Conservation (phyloP, 2,888 invertebrate genomes). For the Drosophila cognata region DNA sequence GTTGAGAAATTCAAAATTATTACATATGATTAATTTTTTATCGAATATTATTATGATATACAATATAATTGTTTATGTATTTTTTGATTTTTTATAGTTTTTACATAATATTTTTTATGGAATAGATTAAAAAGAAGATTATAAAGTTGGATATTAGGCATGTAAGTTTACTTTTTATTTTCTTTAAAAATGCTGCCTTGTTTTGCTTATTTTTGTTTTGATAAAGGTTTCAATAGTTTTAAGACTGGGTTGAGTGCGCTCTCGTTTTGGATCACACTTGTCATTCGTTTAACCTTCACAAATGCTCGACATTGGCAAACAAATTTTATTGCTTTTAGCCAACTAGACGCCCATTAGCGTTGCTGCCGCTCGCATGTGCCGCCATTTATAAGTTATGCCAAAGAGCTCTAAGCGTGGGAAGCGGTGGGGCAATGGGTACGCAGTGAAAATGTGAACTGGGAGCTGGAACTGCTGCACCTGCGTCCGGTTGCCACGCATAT, state of each 20-base stretch:
- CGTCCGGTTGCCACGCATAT: conserved; percentile 71
- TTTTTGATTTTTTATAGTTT: background rate
- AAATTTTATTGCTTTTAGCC: conserved; percentile 56
- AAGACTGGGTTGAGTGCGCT: conserved; percentile 8
- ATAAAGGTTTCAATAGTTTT: conserved; percentile 33
- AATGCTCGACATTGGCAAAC: conserved; percentile 33
- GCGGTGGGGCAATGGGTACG: conserved; percentile 5
- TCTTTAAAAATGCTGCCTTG: background rate
- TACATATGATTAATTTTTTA: background rate
- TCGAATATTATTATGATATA: background rate
- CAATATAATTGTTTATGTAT: too few relatives aligned
- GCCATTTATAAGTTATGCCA: conserved; percentile 56
- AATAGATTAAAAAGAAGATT: background rate
- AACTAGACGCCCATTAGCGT: conserved; percentile 44
- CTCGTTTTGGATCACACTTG: background rate
- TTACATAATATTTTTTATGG: background rate
- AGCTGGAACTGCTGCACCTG: conserved; percentile 57
- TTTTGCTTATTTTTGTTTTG: conserved; percentile 17
- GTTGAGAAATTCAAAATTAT: background rate
- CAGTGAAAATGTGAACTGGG: conserved; percentile 14
- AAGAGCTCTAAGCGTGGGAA: conserved; percentile 11
- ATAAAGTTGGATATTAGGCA: background rate
- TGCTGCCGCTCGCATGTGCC: conserved; percentile 30
- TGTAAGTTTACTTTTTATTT: background rate
- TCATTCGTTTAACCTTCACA: conserved; percentile 42